Evolutionary conservation across 2,888 invertebrate species (phyloP), one percentile per base, ranked within the genome.

Genomic region (Phyllotreta striolata): DNA sequence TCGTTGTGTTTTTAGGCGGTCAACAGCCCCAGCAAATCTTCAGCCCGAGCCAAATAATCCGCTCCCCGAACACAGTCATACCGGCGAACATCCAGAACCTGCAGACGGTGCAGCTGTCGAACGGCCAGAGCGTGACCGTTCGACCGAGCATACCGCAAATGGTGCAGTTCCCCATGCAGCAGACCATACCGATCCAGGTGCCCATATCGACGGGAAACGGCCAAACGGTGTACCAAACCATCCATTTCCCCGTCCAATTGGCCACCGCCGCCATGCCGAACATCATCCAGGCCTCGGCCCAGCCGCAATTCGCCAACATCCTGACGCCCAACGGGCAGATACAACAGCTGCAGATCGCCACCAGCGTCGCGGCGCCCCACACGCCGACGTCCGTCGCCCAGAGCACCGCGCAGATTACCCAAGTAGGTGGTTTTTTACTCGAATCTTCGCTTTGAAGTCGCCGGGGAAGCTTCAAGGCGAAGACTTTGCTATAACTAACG

Each of bases 201-300:
- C 95, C 95, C 0, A 93, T 95, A 68, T 89, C 90, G 54, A 89
- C 91, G 59, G 83, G 80, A 14, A 92, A 91, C 80, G 97, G 97
- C 0, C 96, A 97, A 82, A 96, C 97, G 0, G 91, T 97, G 64
- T 93, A 95, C 81, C 97, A 98, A 80, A 96, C 97, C 0, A 91
- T 98, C 0, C 96, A 97, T 79, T 90, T 98, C 74, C 97, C 97
- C 0, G 86, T 96, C 12, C 96, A 96, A 80, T 88, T 94, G 46
- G 83, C 90, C 43, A 84, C 87, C 0, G 84, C 73, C 10, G 83
- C 90, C 13, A 84, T 87, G 68, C 87, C 88, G 0, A 85, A 88
- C 52, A 84, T 88, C 40, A 81, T 85, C 7, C 68, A 68, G 35
- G 64, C 63, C n/a, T n/a, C n/a, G 6, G 64, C 60, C 10, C 66